These are phyloP conservation scores for Blomia tropicalis DNA, from an alignment of 2,888 invertebrate species.

Conservation along the genomic window DNA sequence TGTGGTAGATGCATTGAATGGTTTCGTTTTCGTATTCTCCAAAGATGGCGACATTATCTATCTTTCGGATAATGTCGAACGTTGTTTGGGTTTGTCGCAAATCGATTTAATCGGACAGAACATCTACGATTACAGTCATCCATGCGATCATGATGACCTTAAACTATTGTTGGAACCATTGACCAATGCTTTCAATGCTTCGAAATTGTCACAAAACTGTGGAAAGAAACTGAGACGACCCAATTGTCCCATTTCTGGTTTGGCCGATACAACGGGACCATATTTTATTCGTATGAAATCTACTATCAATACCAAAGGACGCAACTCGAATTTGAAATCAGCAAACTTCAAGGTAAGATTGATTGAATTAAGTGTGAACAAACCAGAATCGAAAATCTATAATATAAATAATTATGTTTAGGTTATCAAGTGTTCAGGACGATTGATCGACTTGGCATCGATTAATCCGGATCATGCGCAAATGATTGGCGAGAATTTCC, in stretches of 20 bases:
- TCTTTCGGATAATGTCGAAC: constrained; percentile 73
- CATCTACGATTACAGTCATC: constrained; percentile 81
- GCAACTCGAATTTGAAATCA: constrained; percentile 84
- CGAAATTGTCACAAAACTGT: neutral
- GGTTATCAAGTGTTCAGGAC: constrained; percentile 72
- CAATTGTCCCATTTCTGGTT: neutral
- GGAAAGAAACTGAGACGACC: no score
- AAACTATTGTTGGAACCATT: constrained; percentile 41
- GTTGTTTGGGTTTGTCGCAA: constrained; percentile 80
- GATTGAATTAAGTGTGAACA: neutral
- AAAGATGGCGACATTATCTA: constrained; percentile 80
- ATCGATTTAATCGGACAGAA: constrained; percentile 89
- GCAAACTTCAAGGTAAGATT: constrained; percentile 87
- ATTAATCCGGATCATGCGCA: neutral
- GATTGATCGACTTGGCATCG: constrained; percentile 42
- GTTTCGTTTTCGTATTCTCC: constrained; percentile 71
- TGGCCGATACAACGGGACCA: constrained; percentile 39
- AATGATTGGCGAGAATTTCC: constrained; percentile 13
- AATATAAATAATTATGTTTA: no score
- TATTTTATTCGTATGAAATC: constrained; percentile 75
- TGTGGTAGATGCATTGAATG: constrained; percentile 46
- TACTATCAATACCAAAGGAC: constrained; percentile 82
- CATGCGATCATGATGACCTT: constrained; percentile 85
- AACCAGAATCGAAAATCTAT: neutral
- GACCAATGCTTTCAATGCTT: neutral